Percentiles rank a stretch among this genome's conserved stretches.
Conservation (phyloP, 2,888 invertebrate genomes). For the Eilema caniola region DNA sequence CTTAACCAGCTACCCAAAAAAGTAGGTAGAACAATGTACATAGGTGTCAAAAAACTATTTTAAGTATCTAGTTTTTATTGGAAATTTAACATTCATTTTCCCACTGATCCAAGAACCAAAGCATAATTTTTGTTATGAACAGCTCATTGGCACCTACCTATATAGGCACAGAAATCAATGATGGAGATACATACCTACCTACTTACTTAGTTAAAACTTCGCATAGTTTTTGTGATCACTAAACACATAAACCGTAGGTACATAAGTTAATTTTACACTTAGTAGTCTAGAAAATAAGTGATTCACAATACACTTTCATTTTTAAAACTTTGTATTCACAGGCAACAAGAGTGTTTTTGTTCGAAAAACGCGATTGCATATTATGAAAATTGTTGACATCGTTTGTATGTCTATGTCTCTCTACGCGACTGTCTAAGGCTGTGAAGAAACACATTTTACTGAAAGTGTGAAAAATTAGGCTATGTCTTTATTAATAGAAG, state of each 20-base stretch:
- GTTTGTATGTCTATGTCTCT: constrained; percentile 21
- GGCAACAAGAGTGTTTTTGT: constrained; percentile 30
- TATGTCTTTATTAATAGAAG: constrained; percentile 13
- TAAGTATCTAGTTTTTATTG: too few species aligned
- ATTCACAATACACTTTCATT: constrained; percentile 13
- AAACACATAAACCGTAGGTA: background rate
- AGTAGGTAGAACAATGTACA: too few species aligned
- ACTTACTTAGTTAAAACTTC: background rate
- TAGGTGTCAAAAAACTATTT: too few species aligned
- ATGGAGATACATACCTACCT: too few species aligned
- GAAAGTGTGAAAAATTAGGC: constrained; percentile 35
- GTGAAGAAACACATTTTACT: constrained; percentile 39
- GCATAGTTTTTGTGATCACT: background rate
- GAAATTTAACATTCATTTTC: too few species aligned
- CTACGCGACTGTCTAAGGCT: constrained; percentile 38
- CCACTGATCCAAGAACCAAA: too few species aligned
- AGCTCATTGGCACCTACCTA: too few species aligned
- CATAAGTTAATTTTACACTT: background rate
- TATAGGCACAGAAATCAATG: too few species aligned
- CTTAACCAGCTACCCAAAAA: too few species aligned
- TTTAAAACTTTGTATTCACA: constrained; percentile 20
- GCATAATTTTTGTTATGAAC: too few species aligned
- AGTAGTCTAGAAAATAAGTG: background rate
- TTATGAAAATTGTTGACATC: constrained; percentile 27
- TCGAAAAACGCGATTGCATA: constrained; percentile 6